These are phyloP conservation scores for Drosophila neonasuta DNA, from an alignment of 2,888 invertebrate species.

Conservation along the genomic window DNA sequence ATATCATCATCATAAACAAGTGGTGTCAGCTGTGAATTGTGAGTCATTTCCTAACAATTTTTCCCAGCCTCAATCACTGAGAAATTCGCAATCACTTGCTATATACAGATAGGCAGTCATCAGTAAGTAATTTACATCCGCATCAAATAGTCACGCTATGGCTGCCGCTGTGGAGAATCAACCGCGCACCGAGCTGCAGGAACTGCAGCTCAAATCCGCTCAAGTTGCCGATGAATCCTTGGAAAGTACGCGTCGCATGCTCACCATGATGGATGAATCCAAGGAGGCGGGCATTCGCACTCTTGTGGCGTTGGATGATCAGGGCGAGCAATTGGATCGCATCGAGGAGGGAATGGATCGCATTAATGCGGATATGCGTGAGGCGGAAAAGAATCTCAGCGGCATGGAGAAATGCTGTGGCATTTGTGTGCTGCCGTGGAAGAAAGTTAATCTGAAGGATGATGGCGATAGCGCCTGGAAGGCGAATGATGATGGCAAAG, in stretches of 20 bases:
- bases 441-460: conserved; percentile 78
- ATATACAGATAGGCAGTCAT: conserved; percentile 25
- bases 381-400: conserved; percentile 79
- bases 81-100: conserved; percentile 61
- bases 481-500: conserved; percentile 78
- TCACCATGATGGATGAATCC: conserved; percentile 75
- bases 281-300: conserved; percentile 79
- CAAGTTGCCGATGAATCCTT: conserved; percentile 78
- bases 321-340: conserved; percentile 78
- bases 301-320: conserved; percentile 77
- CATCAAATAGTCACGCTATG: conserved; percentile 50
- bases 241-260: conserved; percentile 79
- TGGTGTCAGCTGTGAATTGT: conserved; percentile 45
- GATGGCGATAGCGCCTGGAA: conserved; percentile 78
- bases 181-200: conserved; percentile 78
- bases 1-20: conserved; percentile 4
- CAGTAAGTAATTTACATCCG: conserved; percentile 20
- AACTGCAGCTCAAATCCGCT: conserved; percentile 75
- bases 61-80: conserved; percentile 23
- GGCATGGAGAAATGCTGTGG: conserved; percentile 80
- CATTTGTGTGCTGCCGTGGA: conserved; percentile 77
- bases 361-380: conserved; percentile 80
- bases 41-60: conserved; percentile 54
- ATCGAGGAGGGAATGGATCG: conserved; percentile 80
- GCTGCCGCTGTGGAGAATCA: conserved; percentile 65